phyloP scores from a whole-genome alignment of 2,888 invertebrate genomes.

The Ectemnius lituratus region DNA sequence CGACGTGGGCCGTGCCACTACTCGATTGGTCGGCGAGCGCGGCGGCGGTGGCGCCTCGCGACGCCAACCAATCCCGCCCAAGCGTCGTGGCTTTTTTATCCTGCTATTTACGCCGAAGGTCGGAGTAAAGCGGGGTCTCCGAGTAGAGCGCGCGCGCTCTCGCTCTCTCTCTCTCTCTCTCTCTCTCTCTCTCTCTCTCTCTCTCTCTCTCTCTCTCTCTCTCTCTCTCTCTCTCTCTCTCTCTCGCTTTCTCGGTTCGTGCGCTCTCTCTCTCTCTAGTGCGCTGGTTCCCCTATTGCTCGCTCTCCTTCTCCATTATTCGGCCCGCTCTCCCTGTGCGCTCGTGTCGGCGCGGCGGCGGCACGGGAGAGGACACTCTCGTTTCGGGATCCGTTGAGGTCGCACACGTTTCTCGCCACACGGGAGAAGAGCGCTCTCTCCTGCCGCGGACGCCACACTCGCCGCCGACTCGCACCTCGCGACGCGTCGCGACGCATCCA shows the following conservation, averaged over 20 bases:
- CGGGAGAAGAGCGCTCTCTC: slow-evolving; percentile 45
- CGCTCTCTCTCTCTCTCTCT: slow-evolving; percentile 56
- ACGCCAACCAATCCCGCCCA: slow-evolving; percentile 60
- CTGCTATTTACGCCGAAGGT: slow-evolving; percentile 68
- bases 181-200: slow-evolving; percentile 42
- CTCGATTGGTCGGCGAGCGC: slow-evolving; percentile 65
- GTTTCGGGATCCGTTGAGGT: slow-evolving; percentile 73
- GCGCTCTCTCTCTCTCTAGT: slow-evolving; percentile 44
- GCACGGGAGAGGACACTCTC: slow-evolving; percentile 73
- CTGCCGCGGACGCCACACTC: slow-evolving; percentile 38
- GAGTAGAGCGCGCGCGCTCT: neutral
- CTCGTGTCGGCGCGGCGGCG: slow-evolving; percentile 40
- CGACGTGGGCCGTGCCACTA: slow-evolving; percentile 65
- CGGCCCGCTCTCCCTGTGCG: slow-evolving; percentile 53
- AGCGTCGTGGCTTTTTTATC: slow-evolving; percentile 68
- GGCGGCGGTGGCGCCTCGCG: slow-evolving; percentile 58
- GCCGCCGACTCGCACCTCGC: slow-evolving; percentile 12
- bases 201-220: slow-evolving; percentile 27
- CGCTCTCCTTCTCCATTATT: slow-evolving; percentile 50
- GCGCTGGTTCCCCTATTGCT: slow-evolving; percentile 47
- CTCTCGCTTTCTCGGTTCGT: slow-evolving; percentile 21
- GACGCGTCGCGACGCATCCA: slow-evolving; percentile 13
- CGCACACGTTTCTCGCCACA: slow-evolving; percentile 65
- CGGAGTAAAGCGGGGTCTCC: slow-evolving; percentile 62
- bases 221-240: slow-evolving; percentile 43